phyloP scores from a whole-genome alignment of 2,797 vertebrate genomes.

The Chelmon rostratus region DNA sequence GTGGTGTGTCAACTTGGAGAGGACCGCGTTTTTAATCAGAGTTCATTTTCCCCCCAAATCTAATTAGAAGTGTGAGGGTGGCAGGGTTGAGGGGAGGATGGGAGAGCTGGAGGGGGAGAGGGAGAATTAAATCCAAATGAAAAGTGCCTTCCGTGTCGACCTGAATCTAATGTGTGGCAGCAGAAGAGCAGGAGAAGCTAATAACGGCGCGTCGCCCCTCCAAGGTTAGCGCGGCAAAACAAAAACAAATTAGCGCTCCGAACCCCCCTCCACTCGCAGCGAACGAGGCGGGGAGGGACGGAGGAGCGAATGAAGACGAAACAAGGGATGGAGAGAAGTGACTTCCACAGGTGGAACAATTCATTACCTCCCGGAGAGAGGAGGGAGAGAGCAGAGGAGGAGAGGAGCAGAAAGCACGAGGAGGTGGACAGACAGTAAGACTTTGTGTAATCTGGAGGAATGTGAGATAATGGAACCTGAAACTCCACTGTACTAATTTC shows the following conservation, averaged over 20 bases:
- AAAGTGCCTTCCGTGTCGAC: constrained; percentile 81
- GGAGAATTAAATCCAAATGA: constrained; percentile 82
- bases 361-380: constrained; percentile 52
- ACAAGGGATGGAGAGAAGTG: constrained; percentile 43
- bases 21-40: constrained; percentile 83
- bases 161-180: constrained; percentile 73
- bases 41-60: constrained; percentile 80
- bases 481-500: background rate
- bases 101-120: constrained; percentile 53
- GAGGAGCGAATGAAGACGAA: constrained; percentile 43
- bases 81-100: constrained; percentile 37
- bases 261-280: constrained; percentile 32
- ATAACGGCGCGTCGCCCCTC: constrained; percentile 68
- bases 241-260: constrained; percentile 77
- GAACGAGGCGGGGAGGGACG: background rate
- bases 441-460: too few relatives aligned
- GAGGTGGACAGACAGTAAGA: background rate
- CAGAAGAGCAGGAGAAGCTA: constrained; percentile 72
- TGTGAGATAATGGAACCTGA: background rate
- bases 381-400: background rate
- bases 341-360: constrained; percentile 72
- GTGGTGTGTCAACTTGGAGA: constrained; percentile 63
- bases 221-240: constrained; percentile 75
- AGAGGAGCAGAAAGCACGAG: background rate
- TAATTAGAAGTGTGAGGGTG: constrained; percentile 82